Evolutionary conservation across 2,888 invertebrate species (phyloP).

Genomic region (Heteromurus nitidus): DNA sequence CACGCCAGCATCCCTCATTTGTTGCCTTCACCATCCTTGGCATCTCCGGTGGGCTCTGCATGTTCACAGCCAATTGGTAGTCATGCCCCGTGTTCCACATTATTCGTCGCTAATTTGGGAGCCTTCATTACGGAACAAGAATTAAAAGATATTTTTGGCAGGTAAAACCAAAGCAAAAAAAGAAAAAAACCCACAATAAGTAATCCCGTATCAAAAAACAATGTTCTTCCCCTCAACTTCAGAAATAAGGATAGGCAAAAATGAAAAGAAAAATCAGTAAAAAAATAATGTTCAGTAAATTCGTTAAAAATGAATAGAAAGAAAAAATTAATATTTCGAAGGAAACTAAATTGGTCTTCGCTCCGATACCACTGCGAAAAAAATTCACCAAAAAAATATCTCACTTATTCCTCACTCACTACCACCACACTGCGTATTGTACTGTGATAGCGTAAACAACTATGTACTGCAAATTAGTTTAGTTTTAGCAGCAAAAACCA

Average conservation of each 20-base stretch:
- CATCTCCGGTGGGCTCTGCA: conserved; percentile 88
- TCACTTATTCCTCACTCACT: conserved; percentile 39
- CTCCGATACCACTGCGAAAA: no score
- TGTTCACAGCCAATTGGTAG: conserved; percentile 80
- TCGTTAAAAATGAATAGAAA: conserved; percentile 2
- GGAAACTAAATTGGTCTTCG: no score
- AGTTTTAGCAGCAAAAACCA: no score
- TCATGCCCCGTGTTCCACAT: conserved; percentile 95
- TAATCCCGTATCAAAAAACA: neutral
- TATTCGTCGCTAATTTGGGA: conserved; percentile 98
- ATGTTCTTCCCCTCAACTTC: neutral
- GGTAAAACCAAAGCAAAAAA: conserved; percentile 80
- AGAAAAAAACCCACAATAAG: neutral
- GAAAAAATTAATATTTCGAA: neutral
- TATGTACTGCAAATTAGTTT: no score
- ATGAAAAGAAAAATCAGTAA: no score
- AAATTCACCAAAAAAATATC: conserved; percentile 19
- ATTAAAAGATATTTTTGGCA: conserved; percentile 98
- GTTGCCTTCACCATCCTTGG: conserved; percentile 93
- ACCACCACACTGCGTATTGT: conserved; percentile 24
- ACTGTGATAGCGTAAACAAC: no score
- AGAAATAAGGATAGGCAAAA: no score
- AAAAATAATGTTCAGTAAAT: neutral
- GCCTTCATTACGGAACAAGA: conserved; percentile 99
- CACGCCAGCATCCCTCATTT: conserved; percentile 87